Conservation (phyloP, 1,140 invertebrate genomes). For the Schlechtendalia chinensis region DNA sequence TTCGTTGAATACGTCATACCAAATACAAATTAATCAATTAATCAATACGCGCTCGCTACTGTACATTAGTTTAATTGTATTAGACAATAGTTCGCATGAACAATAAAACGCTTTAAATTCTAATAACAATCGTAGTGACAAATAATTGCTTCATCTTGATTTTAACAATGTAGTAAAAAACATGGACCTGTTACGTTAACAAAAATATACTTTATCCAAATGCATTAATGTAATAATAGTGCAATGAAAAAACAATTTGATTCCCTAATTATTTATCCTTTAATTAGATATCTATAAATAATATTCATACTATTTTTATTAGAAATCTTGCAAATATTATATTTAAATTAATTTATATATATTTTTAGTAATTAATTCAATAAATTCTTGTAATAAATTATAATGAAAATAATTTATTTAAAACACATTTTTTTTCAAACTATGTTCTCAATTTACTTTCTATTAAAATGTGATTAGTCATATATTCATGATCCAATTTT, state of each 20-base stretch:
- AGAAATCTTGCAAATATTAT: not conserved
- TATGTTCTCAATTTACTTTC: too few species aligned
- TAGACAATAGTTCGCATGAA: slow-evolving; percentile 18
- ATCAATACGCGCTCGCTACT: not conserved
- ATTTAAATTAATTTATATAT: too few species aligned
- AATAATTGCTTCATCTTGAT: not conserved
- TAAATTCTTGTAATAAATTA: too few species aligned
- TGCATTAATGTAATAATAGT: not conserved
- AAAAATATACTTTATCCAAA: not conserved
- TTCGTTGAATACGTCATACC: not conserved
- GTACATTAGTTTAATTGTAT: not conserved
- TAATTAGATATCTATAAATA: not conserved
- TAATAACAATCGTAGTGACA: not conserved
- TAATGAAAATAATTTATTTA: too few species aligned
- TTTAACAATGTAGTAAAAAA: not conserved
- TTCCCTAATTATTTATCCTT: not conserved
- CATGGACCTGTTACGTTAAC: not conserved
- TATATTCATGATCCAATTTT: too few species aligned
- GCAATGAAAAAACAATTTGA: not conserved
- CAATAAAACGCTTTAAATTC: not conserved
- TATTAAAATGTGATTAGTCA: too few species aligned
- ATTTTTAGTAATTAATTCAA: too few species aligned
- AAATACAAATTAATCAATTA: not conserved
- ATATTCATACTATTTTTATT: not conserved
- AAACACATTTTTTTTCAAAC: too few species aligned